A percentile compares a stretch with the other conserved stretches of the same genome.
Conservation (phyloP, 2,113 vertebrate species). For the Rhegmatorhina hoffmannsi region DNA sequence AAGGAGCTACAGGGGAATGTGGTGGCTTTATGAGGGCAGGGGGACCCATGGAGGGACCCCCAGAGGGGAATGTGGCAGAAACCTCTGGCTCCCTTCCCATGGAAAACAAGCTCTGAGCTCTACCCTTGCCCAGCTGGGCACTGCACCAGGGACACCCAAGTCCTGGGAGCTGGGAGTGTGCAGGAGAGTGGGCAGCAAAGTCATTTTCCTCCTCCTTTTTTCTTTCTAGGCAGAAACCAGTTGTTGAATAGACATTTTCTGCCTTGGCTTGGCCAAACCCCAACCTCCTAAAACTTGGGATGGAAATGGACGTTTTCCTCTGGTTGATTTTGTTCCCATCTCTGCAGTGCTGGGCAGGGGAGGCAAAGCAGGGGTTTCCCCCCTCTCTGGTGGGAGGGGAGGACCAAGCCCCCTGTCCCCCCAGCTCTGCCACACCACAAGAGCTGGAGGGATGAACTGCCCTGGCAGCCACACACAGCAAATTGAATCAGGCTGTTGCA, state of each 20-base stretch:
- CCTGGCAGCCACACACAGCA: conserved; percentile 40
- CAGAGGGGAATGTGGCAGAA: not conserved
- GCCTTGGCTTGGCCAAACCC: not conserved
- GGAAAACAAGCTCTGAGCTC: not conserved
- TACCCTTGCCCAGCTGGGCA: not conserved
- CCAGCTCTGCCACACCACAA: not conserved
- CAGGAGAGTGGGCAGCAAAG: not conserved
- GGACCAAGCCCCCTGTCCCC: not conserved
- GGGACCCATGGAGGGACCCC: not conserved
- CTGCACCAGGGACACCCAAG: not conserved
- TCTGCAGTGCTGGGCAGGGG: not conserved
- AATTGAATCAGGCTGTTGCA: conserved; percentile 32
- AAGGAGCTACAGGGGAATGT: not conserved
- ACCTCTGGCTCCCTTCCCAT: not conserved
- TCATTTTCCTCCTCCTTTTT: not conserved
- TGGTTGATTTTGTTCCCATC: not conserved
- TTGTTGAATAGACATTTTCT: not conserved
- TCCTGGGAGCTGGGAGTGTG: not conserved
- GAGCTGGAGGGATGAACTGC: conserved; percentile 22
- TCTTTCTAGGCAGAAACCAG: not conserved
- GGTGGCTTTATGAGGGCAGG: too few species aligned
- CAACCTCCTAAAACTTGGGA: not conserved
- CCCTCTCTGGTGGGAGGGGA: not conserved
- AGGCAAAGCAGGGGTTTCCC: not conserved
- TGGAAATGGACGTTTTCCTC: not conserved